Conservation (phyloP, 1,140 invertebrate genomes). For the Drosophila trapezifrons region DNA sequence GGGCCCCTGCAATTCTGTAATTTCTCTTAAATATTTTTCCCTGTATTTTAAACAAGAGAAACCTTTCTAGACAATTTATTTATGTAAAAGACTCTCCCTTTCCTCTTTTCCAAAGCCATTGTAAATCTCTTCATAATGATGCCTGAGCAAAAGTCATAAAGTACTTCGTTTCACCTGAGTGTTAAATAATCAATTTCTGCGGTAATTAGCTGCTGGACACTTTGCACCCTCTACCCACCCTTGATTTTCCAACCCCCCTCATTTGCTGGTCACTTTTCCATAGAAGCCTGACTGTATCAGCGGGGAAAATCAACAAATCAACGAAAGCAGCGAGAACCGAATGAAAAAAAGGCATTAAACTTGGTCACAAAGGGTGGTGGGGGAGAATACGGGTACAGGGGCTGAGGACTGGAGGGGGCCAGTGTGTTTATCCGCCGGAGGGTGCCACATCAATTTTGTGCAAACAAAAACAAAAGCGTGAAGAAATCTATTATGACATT, state of each 20-base stretch:
- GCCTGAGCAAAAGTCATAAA: neutral
- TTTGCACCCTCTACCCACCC: neutral
- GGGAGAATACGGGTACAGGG: neutral
- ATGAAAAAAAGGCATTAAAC: constrained; percentile 54
- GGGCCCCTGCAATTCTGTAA: too few relatives aligned
- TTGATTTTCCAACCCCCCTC: neutral
- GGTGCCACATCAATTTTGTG: constrained; percentile 47
- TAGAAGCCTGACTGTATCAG: constrained; percentile 47
- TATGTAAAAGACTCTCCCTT: neutral
- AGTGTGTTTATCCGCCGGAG: constrained; percentile 21
- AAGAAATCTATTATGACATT: constrained; percentile 81
- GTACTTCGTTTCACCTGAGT: neutral
- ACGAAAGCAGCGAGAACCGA: constrained; percentile 36
- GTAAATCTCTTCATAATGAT: neutral
- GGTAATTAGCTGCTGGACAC: constrained; percentile 42
- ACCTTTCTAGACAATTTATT: too few relatives aligned
- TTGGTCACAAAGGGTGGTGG: constrained; percentile 2
- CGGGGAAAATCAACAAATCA: constrained; percentile 69
- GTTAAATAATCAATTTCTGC: constrained; percentile 37
- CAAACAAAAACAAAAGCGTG: constrained; percentile 64
- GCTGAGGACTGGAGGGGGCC: neutral
- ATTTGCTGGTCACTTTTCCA: constrained; percentile 15
- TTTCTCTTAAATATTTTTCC: too few relatives aligned
- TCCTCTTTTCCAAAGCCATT: neutral
- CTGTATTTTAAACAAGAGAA: too few relatives aligned